Percentiles rank a stretch among this genome's conserved stretches.
Evolutionary conservation across 2,888 invertebrate genomes (phyloP).

Genomic region (Tenodera sinensis): DNA sequence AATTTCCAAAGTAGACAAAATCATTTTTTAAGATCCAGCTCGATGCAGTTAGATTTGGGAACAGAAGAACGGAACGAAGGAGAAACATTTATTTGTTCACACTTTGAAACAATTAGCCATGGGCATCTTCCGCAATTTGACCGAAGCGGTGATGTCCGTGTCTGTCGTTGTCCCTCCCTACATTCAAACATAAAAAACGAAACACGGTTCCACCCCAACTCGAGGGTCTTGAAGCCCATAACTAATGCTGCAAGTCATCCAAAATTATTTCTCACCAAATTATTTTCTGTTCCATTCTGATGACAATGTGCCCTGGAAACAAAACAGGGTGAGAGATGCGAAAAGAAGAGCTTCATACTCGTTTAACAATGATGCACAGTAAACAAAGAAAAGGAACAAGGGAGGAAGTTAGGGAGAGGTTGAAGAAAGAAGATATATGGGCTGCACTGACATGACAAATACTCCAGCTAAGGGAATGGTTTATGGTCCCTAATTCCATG

Average conservation of each 20-base stretch:
- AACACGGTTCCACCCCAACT: neutral
- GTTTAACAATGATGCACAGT: neutral
- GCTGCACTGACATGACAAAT: slow-evolving; percentile 10
- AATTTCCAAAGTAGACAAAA: too few relatives aligned
- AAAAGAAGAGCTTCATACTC: neutral
- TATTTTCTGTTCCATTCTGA: neutral
- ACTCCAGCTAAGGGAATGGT: neutral
- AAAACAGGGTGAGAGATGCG: neutral
- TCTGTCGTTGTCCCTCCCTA: too few relatives aligned
- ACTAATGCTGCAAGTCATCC: neutral
- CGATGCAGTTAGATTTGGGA: too few relatives aligned
- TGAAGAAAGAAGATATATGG: slow-evolving; percentile 2
- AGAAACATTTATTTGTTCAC: neutral
- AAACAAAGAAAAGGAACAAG: neutral
- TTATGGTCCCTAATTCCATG: slow-evolving; percentile 7
- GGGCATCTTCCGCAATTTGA: neutral
- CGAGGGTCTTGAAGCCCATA: neutral
- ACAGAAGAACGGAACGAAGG: too few relatives aligned
- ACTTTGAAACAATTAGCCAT: neutral
- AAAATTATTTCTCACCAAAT: neutral
- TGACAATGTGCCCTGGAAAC: neutral
- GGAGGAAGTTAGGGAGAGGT: neutral
- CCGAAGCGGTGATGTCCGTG: too few relatives aligned
- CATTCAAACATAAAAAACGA: too few relatives aligned
- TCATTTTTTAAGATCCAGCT: too few relatives aligned